Percentiles rank a stretch among this genome's conserved stretches.
Evolutionary conservation across 2,797 vertebrate genomes (phyloP).

Genomic region (Paratrypauchen microcephalus): DNA sequence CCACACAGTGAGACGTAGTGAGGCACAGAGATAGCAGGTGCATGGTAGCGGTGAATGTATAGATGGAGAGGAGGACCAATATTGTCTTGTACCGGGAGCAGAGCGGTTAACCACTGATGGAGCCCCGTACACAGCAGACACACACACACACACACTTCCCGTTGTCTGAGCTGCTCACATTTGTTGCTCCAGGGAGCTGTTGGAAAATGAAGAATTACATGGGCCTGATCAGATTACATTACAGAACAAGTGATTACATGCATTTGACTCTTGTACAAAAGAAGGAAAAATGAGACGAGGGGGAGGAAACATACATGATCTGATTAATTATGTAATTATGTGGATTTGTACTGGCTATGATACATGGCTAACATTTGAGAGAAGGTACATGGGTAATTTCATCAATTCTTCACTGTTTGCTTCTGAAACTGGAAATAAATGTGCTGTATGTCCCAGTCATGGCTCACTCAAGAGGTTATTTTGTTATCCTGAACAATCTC

Average conservation of each 20-base stretch:
- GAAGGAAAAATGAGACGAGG: constrained; percentile 50
- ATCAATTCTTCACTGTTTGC: constrained; percentile 56
- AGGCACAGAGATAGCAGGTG: constrained; percentile 21
- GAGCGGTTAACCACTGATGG: constrained; percentile 58
- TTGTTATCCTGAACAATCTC: constrained; percentile 6
- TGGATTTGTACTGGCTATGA: constrained; percentile 68
- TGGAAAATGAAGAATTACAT: constrained; percentile 78
- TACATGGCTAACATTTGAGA: constrained; percentile 56
- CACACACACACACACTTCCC: constrained; percentile 47
- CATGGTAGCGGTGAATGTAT: constrained; percentile 23
- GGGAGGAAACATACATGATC: constrained; percentile 71
- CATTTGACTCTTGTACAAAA: constrained; percentile 69
- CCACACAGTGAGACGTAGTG: neutral
- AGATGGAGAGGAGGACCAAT: constrained; percentile 39
- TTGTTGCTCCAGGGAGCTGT: constrained; percentile 73
- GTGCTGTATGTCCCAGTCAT: constrained; percentile 25
- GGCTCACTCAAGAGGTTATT: constrained; percentile 22
- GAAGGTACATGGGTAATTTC: constrained; percentile 62
- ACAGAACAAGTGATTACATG: constrained; percentile 74
- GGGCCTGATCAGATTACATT: constrained; percentile 76
- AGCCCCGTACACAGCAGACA: constrained; percentile 58
- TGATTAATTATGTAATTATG: constrained; percentile 77
- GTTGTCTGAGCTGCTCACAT: constrained; percentile 64
- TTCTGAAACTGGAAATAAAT: constrained; percentile 43
- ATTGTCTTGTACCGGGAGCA: constrained; percentile 54